Conservation (phyloP, 2,113 vertebrate genomes). For the Nipponia nippon region DNA sequence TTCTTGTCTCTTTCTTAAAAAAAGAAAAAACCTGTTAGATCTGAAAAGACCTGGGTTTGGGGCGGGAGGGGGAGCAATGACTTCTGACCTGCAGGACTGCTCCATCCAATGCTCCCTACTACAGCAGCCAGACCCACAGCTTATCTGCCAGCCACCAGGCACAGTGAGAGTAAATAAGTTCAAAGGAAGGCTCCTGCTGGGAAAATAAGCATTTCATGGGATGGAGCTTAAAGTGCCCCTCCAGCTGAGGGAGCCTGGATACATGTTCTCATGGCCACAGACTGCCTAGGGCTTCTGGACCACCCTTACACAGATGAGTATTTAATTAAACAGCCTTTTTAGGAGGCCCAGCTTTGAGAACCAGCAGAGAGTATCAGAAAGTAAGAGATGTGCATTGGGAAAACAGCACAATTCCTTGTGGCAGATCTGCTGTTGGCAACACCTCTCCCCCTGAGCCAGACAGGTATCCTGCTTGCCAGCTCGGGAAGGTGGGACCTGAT, state of each 20-base stretch:
- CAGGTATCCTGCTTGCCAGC: fast-evolving
- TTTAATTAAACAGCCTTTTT: neutral
- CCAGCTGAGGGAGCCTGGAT: neutral
- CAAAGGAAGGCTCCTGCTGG: neutral
- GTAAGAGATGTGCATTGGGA: neutral
- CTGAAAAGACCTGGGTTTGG: neutral
- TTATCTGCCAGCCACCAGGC: neutral
- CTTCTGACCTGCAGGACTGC: neutral
- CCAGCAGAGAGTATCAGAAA: neutral
- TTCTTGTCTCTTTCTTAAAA: neutral
- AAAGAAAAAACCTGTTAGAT: neutral
- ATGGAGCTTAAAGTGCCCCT: neutral
- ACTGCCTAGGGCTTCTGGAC: neutral
- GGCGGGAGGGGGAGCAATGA: neutral
- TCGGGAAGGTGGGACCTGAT: neutral
- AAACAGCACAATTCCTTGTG: neutral
- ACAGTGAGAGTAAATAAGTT: neutral
- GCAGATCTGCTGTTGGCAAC: neutral
- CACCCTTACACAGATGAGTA: neutral
- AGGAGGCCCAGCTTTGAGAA: neutral
- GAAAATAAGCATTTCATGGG: neutral
- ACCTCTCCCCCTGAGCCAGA: neutral
- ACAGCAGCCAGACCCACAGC: neutral
- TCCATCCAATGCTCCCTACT: neutral
- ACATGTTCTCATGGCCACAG: neutral